Conservation (phyloP, 2,888 invertebrate genomes). For the Fragum whitleyi region DNA sequence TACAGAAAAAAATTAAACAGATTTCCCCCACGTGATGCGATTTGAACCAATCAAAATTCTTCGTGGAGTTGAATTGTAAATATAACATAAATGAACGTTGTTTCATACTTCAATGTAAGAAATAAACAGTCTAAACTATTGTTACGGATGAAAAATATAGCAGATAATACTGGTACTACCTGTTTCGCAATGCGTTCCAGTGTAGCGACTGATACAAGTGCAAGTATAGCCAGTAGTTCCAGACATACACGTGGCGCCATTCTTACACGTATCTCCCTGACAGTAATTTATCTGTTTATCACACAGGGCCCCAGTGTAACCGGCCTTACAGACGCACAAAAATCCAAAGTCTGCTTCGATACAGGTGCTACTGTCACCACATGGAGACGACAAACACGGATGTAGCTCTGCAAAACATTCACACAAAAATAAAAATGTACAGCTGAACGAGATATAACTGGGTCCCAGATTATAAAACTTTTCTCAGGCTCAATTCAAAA, state of each 20-base stretch:
- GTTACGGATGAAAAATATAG: too few relatives aligned
- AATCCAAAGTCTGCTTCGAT: neutral
- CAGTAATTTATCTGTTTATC: neutral
- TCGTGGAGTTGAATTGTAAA: too few relatives aligned
- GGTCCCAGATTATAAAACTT: too few relatives aligned
- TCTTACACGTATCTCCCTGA: neutral
- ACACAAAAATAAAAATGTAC: too few relatives aligned
- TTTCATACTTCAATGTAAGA: too few relatives aligned
- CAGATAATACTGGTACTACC: neutral
- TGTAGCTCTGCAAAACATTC: neutral
- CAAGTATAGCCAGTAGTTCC: neutral
- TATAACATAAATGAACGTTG: too few relatives aligned
- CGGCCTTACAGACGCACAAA: neutral
- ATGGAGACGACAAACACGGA: conserved; percentile 21
- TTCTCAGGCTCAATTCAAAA: too few relatives aligned
- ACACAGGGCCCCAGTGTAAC: conserved; percentile 5
- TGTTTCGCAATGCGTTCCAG: conserved; percentile 4
- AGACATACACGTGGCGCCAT: conserved; percentile 6
- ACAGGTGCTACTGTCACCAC: neutral
- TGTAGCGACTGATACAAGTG: conserved; percentile 3
- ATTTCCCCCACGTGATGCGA: too few relatives aligned
- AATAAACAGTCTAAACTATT: too few relatives aligned
- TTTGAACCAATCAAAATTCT: too few relatives aligned
- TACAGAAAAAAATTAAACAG: too few relatives aligned
- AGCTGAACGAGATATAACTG: too few relatives aligned